Percentiles rank a stretch among this genome's conserved stretches.
These are phyloP conservation scores for Phoxinus phoxinus DNA, from an alignment of 2,113 vertebrate species.

Conservation along the genomic window DNA sequence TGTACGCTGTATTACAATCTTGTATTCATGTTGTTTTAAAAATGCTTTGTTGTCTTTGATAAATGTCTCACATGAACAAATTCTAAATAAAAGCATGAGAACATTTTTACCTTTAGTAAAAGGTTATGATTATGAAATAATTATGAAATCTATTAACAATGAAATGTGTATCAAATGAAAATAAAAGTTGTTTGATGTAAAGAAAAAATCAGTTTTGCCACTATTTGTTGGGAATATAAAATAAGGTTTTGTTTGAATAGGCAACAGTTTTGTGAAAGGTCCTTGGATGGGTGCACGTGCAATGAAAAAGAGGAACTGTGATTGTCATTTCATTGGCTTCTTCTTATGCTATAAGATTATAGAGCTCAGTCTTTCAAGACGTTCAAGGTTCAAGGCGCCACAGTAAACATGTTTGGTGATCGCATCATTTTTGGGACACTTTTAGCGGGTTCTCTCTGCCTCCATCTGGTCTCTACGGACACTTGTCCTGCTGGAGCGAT, in stretches of 20 bases:
- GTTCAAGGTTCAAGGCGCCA: background rate
- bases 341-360: background rate
- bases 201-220: background rate
- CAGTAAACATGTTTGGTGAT: conserved; percentile 48
- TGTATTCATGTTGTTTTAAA: background rate
- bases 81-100: conserved; percentile 5
- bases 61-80: background rate
- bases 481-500: conserved; percentile 59
- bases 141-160: background rate
- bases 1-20: background rate
- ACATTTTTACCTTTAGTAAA: no score
- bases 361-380: background rate
- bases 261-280: background rate
- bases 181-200: background rate
- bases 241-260: background rate
- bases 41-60: background rate
- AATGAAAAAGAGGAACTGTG: conserved; percentile 49
- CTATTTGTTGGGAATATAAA: no score
- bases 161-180: background rate
- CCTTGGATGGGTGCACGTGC: background rate
- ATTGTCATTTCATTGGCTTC: conserved; percentile 1
- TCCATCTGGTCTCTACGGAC: conserved; percentile 28
- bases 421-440: conserved; percentile 3
- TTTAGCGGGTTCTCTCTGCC: conserved; percentile 47
- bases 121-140: no score